Conservation (phyloP, 1,140 invertebrate genomes). For the Nebria ingens region DNA sequence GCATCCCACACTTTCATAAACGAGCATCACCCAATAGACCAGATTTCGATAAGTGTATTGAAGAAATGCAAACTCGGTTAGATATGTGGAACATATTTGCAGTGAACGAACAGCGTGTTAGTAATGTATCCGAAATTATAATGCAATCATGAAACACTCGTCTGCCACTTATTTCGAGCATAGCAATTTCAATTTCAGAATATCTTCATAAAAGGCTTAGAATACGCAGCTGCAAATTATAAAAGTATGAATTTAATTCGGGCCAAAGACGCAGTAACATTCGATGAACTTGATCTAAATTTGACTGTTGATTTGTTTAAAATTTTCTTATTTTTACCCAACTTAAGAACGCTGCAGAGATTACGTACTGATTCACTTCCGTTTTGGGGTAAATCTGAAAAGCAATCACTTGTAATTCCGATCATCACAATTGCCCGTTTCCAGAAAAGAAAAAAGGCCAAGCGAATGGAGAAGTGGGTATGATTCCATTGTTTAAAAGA, state of each 20-base stretch:
- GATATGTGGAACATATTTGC: too few relatives aligned
- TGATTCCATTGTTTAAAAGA: neutral
- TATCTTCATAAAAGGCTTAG: neutral
- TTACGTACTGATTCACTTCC: neutral
- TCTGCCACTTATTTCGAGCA: neutral
- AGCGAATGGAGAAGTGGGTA: neutral
- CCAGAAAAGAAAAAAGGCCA: neutral
- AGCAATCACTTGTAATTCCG: neutral
- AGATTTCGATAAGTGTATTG: too few relatives aligned
- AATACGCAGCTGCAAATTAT: neutral
- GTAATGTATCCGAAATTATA: too few relatives aligned
- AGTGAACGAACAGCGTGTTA: too few relatives aligned
- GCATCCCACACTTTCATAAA: too few relatives aligned
- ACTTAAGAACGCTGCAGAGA: neutral
- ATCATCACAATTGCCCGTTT: neutral
- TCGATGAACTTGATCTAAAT: neutral
- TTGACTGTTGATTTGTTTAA: neutral
- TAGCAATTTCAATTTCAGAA: neutral
- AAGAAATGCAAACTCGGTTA: too few relatives aligned
- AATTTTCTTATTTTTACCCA: neutral
- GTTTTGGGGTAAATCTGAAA: neutral
- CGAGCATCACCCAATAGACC: too few relatives aligned
- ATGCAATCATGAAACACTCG: neutral
- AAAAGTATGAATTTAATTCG: neutral
- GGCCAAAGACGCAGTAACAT: neutral